A percentile compares a stretch with the other conserved stretches of the same genome.
Conservation (phyloP, 2,113 vertebrate species). For the Neodontobutis hainanensis region DNA sequence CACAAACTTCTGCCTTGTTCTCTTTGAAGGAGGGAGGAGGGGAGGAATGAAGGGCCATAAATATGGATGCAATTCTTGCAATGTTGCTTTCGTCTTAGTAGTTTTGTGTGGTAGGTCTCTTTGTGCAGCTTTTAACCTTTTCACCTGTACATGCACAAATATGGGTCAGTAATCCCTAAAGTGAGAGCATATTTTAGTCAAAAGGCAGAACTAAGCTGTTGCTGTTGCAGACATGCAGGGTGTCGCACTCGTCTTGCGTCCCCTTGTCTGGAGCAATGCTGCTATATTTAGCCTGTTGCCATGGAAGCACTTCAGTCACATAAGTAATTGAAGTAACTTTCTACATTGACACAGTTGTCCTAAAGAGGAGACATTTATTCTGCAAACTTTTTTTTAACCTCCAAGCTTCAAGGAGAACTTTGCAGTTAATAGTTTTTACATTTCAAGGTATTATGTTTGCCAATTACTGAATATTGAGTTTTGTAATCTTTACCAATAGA, state of each 20-base stretch:
- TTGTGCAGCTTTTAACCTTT: conserved; percentile 81
- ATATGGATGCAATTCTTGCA: conserved; percentile 77
- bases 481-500: too few relatives aligned
- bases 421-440: too few relatives aligned
- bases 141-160: conserved; percentile 73
- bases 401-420: background rate
- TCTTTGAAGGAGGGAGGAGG: conserved; percentile 54
- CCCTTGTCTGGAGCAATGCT: conserved; percentile 60
- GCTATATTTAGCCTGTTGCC: conserved; percentile 74
- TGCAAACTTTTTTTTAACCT: background rate
- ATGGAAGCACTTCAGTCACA: conserved; percentile 65
- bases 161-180: conserved; percentile 81
- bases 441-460: too few relatives aligned
- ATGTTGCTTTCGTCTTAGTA: conserved; percentile 57
- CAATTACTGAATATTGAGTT: too few relatives aligned
- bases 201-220: conserved; percentile 75
- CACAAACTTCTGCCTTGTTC: conserved; percentile 79
- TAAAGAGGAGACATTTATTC: conserved; percentile 19
- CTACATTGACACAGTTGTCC: conserved; percentile 23
- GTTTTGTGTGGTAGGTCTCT: conserved; percentile 34
- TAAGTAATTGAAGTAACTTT: conserved; percentile 67
- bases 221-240: conserved; percentile 59
- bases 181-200: conserved; percentile 68
- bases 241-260: conserved; percentile 62
- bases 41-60: conserved; percentile 61